These are phyloP conservation scores for Hippoglossus hippoglossus DNA, from an alignment of 2,797 vertebrate species.

Conservation along the genomic window DNA sequence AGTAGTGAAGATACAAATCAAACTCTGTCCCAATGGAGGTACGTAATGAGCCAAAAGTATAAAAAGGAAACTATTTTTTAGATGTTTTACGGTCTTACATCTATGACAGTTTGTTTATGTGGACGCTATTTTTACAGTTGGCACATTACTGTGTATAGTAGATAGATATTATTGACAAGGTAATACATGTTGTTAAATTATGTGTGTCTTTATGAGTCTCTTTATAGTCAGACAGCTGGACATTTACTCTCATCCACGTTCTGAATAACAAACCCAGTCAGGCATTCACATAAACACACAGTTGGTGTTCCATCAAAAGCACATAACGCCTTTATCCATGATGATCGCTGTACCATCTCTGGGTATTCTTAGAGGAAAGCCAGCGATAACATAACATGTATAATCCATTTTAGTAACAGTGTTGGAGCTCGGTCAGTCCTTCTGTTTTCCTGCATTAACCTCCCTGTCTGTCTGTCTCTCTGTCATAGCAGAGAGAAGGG, in stretches of 20 bases:
- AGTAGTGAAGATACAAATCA: no score
- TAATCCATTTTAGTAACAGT: conserved; percentile 36
- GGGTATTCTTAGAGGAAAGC: conserved; percentile 27
- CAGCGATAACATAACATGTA: conserved; percentile 28
- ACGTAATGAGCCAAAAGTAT: no score
- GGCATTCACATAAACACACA: background rate
- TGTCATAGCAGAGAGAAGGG: background rate
- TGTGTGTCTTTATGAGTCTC: background rate
- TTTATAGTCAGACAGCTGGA: background rate
- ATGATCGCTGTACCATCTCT: conserved; percentile 17
- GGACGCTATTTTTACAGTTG: background rate
- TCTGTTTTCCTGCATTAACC: background rate
- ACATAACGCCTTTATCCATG: conserved; percentile 13
- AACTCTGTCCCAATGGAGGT: no score
- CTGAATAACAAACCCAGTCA: background rate
- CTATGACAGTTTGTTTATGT: background rate
- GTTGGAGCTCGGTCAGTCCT: conserved; percentile 2
- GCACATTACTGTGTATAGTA: background rate
- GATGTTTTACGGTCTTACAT: background rate
- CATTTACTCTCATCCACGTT: background rate
- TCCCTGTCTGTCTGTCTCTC: background rate
- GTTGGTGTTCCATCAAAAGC: background rate
- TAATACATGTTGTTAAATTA: background rate
- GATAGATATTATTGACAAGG: background rate
- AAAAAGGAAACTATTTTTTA: no score